Evolutionary conservation across 2,888 invertebrate species (phyloP).

Genomic region (Adelognathus sp.): DNA sequence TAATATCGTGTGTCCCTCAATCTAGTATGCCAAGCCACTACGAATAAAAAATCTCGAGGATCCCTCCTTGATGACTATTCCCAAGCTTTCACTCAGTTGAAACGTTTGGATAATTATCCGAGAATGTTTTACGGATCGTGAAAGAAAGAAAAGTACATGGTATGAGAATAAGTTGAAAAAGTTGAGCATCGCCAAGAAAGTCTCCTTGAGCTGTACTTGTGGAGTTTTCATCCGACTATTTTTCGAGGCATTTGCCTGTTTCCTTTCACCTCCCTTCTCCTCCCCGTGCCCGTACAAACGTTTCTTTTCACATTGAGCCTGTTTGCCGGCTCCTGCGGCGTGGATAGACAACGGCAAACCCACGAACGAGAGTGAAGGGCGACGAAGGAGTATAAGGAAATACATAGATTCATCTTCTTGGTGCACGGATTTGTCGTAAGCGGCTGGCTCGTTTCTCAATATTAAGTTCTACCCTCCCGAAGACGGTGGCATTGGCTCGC

Average conservation of each 20-base stretch:
- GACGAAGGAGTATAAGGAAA: conserved; percentile 42
- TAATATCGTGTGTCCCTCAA: too few relatives aligned
- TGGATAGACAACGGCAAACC: conserved; percentile 38
- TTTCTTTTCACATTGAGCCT: conserved; percentile 51
- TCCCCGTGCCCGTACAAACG: conserved; percentile 19
- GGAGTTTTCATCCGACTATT: conserved; percentile 35
- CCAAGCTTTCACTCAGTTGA: neutral
- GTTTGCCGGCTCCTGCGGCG: conserved; percentile 24
- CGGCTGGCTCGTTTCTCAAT: conserved; percentile 62
- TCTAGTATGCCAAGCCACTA: too few relatives aligned
- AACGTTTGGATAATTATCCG: neutral
- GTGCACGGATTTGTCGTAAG: conserved; percentile 60
- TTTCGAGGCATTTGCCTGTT: conserved; percentile 34
- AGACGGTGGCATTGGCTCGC: conserved; percentile 47
- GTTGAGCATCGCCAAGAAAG: too few relatives aligned
- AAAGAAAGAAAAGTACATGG: conserved; percentile 19
- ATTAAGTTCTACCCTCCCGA: conserved; percentile 60
- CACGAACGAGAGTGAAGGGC: neutral
- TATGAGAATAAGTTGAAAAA: conserved; percentile 26
- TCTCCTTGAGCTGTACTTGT: conserved; percentile 15
- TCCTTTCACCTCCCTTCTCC: neutral
- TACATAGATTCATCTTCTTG: conserved; percentile 62
- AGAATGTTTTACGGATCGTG: neutral
- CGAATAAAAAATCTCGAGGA: neutral
- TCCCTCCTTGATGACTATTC: neutral